phyloP scores from a whole-genome alignment of 2,888 invertebrate genomes.

The Helicoverpa assulta region DNA sequence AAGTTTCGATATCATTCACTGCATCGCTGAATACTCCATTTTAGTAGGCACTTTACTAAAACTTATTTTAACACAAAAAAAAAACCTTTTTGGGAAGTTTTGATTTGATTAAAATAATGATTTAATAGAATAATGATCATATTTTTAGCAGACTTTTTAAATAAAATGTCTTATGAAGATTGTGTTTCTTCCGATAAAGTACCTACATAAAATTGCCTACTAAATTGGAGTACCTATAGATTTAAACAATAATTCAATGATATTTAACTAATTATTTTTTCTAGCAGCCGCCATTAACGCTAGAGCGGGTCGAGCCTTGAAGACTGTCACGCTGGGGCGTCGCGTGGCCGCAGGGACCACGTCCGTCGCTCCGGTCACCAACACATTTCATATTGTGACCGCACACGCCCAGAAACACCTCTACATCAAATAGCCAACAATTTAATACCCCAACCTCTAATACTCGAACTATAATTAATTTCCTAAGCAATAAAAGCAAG shows the following conservation, averaged over 20 bases:
- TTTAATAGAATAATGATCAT: no score
- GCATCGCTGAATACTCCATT: background rate
- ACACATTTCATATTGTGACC: constrained; percentile 70
- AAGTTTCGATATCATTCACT: constrained; percentile 45
- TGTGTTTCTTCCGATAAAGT: no score
- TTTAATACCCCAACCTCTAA: constrained; percentile 34
- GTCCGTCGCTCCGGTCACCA: constrained; percentile 59
- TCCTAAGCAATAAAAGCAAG: constrained; percentile 74
- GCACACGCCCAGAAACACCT: constrained; percentile 62
- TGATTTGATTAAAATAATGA: no score
- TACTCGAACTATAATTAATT: constrained; percentile 62
- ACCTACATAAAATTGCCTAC: no score
- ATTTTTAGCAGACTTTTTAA: no score
- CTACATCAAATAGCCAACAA: no score
- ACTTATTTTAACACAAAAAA: no score
- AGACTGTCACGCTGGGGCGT: constrained; percentile 74
- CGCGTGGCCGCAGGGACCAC: constrained; percentile 33
- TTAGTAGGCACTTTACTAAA: background rate
- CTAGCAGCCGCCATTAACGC: constrained; percentile 88
- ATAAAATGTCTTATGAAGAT: no score
- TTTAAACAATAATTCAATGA: background rate
- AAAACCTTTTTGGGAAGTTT: no score
- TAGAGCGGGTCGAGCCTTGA: constrained; percentile 80
- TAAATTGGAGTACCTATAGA: no score
- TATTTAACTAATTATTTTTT: constrained; percentile 35